These are phyloP conservation scores for Hyalella azteca DNA, from an alignment of 2,888 invertebrate genomes.

Conservation along the genomic window DNA sequence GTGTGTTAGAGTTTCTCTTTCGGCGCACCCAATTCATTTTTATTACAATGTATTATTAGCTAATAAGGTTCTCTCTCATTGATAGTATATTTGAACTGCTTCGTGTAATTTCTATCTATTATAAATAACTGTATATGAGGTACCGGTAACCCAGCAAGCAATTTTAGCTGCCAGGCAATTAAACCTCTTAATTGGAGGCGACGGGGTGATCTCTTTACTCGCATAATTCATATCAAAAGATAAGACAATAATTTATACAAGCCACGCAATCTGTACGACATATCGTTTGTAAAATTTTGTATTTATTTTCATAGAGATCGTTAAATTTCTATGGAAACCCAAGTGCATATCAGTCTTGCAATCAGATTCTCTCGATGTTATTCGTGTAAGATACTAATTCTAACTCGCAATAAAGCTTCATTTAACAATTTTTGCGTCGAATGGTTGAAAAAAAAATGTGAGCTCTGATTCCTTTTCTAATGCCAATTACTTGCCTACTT, in stretches of 20 bases:
- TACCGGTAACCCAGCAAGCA: no score
- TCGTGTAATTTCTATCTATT: neutral
- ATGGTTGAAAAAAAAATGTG: no score
- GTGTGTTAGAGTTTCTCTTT: neutral
- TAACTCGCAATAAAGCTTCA: no score
- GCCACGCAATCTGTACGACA: neutral
- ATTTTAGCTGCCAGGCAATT: no score
- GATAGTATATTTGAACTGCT: neutral
- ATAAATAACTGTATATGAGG: no score
- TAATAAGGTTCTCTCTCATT: neutral
- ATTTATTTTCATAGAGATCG: neutral
- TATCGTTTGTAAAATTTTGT: neutral
- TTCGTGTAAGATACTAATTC: no score
- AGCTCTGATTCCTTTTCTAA: no score
- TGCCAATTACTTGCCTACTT: no score
- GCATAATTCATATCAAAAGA: slow-evolving; percentile 18
- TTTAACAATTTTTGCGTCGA: no score
- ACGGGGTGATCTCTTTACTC: no score
- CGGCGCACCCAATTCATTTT: slow-evolving; percentile 13
- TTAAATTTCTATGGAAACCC: neutral
- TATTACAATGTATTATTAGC: neutral
- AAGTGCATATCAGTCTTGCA: neutral
- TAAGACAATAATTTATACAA: slow-evolving; percentile 1
- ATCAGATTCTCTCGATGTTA: neutral
- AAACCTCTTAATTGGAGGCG: no score